Percentiles rank a stretch among this genome's conserved stretches.
These are phyloP conservation scores for Chelonus formosanus DNA, from an alignment of 2,888 invertebrate species.

Conservation along the genomic window DNA sequence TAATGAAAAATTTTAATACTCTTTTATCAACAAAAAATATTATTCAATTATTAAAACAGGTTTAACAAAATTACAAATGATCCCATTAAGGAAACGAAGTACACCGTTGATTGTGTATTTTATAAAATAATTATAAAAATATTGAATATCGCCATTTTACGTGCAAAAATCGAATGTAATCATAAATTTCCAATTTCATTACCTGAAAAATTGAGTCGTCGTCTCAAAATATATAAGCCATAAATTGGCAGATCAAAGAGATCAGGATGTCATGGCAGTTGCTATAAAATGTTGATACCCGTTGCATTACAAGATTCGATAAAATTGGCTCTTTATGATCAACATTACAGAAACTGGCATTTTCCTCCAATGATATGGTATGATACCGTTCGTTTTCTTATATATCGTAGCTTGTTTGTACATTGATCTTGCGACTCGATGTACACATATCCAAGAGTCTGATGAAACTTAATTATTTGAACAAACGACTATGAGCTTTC, in stretches of 20 bases:
- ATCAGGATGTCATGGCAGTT: constrained; percentile 45
- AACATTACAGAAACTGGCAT: neutral
- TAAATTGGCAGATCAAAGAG: constrained; percentile 34
- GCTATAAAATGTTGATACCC: constrained; percentile 47
- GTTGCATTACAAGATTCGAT: constrained; percentile 43
- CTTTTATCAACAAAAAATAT: no score
- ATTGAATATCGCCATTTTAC: no score
- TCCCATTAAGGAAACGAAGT: no score
- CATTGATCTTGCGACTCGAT: neutral
- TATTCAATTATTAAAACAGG: no score
- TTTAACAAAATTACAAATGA: no score
- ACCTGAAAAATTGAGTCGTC: neutral
- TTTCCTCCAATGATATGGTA: neutral
- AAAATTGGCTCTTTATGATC: constrained; percentile 43
- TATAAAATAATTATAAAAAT: no score
- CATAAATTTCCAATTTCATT: neutral
- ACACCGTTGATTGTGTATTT: no score
- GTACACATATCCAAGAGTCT: no score
- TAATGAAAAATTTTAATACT: no score
- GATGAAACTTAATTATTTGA: constrained; percentile 4
- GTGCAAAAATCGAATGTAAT: no score
- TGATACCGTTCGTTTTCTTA: neutral
- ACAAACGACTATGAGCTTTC: constrained; percentile 15
- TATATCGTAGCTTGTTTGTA: no score
- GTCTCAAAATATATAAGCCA: neutral